A percentile compares a stretch with the other conserved stretches of the same genome.
phyloP scores from a whole-genome alignment of 2,797 vertebrate species.

The Gallirallus australis region DNA sequence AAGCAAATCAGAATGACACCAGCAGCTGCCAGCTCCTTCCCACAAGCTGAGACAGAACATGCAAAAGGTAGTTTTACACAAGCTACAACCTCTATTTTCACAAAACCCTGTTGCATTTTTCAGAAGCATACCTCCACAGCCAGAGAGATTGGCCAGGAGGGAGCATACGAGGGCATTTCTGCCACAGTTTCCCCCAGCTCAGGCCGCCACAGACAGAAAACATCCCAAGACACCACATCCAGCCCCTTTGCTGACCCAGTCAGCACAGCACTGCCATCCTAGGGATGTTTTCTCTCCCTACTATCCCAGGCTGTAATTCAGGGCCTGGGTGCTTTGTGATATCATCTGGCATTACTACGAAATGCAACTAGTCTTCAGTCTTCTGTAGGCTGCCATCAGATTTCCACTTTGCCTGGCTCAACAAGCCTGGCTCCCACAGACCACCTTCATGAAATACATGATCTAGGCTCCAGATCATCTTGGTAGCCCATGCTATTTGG shows the following conservation, averaged over 20 bases:
- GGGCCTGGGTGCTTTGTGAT: neutral
- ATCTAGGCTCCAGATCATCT: neutral
- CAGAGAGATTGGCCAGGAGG: neutral
- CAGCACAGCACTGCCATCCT: neutral
- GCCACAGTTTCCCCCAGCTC: neutral
- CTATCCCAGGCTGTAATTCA: neutral
- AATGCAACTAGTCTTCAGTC: neutral
- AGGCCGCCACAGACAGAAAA: neutral
- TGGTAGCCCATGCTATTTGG: neutral
- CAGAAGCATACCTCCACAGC: neutral
- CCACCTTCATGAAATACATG: accelerated
- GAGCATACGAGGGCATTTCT: neutral
- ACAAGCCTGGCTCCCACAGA: neutral
- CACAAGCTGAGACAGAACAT: neutral
- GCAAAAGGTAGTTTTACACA: neutral
- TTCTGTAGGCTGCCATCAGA: neutral
- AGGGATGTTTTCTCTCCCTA: neutral
- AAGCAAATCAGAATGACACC: neutral
- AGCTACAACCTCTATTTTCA: neutral
- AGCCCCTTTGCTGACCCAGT: neutral
- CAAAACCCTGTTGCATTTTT: neutral
- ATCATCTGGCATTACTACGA: neutral
- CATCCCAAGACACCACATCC: neutral
- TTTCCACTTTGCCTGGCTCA: neutral
- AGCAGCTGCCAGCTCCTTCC: neutral